Conservation (phyloP, 2,888 invertebrate species). For the Cephus sareptanus region DNA sequence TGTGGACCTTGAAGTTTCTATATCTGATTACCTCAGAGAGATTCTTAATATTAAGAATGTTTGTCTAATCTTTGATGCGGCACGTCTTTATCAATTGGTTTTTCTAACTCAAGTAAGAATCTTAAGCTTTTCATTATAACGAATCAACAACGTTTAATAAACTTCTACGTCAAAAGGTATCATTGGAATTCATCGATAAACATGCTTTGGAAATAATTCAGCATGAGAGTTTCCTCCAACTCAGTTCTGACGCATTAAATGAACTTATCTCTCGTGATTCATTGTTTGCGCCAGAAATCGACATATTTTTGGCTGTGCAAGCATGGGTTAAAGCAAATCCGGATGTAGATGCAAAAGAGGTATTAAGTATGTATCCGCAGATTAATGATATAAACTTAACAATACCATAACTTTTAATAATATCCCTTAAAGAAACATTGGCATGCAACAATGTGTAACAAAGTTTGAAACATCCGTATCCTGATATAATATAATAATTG, state of each 20-base stretch:
- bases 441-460: not conserved
- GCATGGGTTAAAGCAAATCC: conserved; percentile 88
- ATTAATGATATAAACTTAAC: conserved; percentile 16
- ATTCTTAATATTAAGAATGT: conserved; percentile 90
- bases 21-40: conserved; percentile 93
- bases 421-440: not conserved
- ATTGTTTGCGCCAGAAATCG: conserved; percentile 95
- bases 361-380: conserved; percentile 53
- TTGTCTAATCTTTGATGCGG: conserved; percentile 94
- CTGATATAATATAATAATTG: conserved; percentile 49
- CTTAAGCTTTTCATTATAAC: not conserved
- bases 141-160: not conserved
- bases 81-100: conserved; percentile 76
- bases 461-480: not conserved
- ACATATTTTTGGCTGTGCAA: conserved; percentile 91
- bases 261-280: conserved; percentile 91
- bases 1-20: conserved; percentile 87
- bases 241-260: conserved; percentile 86
- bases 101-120: conserved; percentile 66
- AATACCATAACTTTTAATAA: not conserved
- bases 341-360: conserved; percentile 65
- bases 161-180: conserved; percentile 70
- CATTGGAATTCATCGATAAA: conserved; percentile 90
- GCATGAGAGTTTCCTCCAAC: conserved; percentile 84
- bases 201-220: conserved; percentile 87